A percentile compares a stretch with the other conserved stretches of the same genome.
Evolutionary conservation across 2,113 vertebrate genomes (phyloP).

Genomic region (Micromys minutus): DNA sequence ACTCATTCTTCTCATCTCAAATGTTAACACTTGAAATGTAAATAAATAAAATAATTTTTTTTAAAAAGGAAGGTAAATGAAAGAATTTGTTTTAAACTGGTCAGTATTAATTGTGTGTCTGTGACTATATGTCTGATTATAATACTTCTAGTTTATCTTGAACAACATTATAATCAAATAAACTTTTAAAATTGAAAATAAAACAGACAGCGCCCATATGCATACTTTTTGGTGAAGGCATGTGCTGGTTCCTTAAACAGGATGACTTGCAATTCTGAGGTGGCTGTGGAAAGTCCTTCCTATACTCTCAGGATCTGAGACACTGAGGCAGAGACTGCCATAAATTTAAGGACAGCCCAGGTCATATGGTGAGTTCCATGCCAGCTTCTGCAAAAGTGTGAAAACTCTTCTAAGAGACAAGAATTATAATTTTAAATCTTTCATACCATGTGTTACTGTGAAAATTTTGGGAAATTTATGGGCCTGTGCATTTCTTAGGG

Average conservation of each 20-base stretch:
- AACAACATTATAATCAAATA: background rate
- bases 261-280: background rate
- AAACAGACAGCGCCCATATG: background rate
- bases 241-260: slow-evolving; percentile 4
- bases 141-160: slow-evolving; percentile 3
- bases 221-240: background rate
- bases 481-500: background rate
- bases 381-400: background rate
- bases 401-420: background rate
- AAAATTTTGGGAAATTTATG: background rate
- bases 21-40: too few species aligned
- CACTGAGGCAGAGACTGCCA: background rate
- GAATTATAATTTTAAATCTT: slow-evolving; percentile 9
- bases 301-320: background rate
- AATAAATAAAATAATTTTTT: too few species aligned
- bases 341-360: background rate
- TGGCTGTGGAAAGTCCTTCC: too few species aligned
- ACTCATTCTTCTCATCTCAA: background rate
- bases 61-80: too few species aligned
- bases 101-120: slow-evolving; percentile 27
- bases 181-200: slow-evolving; percentile 1
- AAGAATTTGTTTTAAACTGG: too few species aligned
- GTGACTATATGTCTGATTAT: background rate
- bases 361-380: background rate
- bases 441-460: background rate